These are phyloP conservation scores for Himalopsyche tibetana DNA, from an alignment of 2,888 invertebrate genomes.

Conservation along the genomic window DNA sequence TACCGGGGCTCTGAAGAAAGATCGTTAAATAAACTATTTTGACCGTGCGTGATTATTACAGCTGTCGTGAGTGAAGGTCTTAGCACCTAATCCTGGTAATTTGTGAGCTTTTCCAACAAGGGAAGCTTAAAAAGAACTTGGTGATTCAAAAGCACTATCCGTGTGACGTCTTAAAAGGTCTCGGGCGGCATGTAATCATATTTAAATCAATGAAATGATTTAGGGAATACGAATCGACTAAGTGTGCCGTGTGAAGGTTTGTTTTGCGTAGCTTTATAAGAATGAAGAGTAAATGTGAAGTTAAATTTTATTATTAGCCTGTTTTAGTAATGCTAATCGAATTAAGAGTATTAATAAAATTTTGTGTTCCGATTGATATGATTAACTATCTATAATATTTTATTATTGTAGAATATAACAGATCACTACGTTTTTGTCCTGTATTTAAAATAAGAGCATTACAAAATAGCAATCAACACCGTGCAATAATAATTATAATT, in stretches of 20 bases:
- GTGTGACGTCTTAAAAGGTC: not conserved
- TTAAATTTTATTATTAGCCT: no score
- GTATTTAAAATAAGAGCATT: no score
- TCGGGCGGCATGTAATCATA: not conserved
- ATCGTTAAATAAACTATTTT: constrained; percentile 5
- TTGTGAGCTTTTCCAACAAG: constrained; percentile 23
- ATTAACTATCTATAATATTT: no score
- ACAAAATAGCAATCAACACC: no score
- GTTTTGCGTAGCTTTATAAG: no score
- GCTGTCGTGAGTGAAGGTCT: not conserved
- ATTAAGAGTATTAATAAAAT: no score
- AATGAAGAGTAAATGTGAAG: no score
- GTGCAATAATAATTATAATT: no score
- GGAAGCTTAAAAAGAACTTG: not conserved
- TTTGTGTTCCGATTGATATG: no score
- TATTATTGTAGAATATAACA: no score
- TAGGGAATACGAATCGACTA: not conserved
- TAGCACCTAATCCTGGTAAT: constrained; percentile 20
- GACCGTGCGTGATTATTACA: constrained; percentile 16
- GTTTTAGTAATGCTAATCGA: no score
- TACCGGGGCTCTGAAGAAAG: not conserved
- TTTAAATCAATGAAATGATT: constrained; percentile 12
- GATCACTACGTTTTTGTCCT: no score
- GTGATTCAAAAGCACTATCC: not conserved
- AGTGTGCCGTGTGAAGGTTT: not conserved